Evolutionary conservation across 2,888 invertebrate species (phyloP).

Genomic region (Eupsilia transversa): DNA sequence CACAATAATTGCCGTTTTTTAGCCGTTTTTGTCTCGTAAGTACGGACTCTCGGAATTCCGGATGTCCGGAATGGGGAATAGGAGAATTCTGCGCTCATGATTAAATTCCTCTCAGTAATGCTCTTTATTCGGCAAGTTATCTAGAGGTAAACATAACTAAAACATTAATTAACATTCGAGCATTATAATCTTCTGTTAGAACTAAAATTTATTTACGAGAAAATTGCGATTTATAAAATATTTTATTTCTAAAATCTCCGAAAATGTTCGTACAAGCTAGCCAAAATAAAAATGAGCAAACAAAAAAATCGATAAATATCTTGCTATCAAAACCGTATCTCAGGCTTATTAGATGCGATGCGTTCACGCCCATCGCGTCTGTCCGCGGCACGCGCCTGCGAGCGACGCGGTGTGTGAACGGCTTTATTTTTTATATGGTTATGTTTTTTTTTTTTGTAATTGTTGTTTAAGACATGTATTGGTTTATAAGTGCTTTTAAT

Average conservation of each 20-base stretch:
- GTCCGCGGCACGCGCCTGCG: constrained; percentile 59
- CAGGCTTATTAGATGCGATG: constrained; percentile 44
- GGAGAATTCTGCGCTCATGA: neutral
- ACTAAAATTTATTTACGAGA: neutral
- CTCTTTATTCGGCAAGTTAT: neutral
- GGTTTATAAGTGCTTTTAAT: neutral
- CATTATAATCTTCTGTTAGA: neutral
- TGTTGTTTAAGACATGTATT: neutral
- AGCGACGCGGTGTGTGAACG: constrained; percentile 48
- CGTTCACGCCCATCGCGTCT: constrained; percentile 53
- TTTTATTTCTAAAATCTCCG: neutral
- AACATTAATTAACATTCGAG: neutral
- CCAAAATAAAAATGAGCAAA: neutral
- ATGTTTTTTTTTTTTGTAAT: constrained; percentile 31
- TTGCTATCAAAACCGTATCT: constrained; percentile 27
- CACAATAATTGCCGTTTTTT: too few relatives aligned
- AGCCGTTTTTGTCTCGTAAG: neutral
- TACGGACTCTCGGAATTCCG: neutral
- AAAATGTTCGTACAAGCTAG: neutral
- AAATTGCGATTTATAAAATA: neutral
- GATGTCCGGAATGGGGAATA: neutral
- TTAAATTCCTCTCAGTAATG: constrained; percentile 1
- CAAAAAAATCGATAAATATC: neutral
- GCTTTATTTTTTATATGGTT: constrained; percentile 42
- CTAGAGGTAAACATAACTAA: neutral